Evolutionary conservation across 2,888 invertebrate species (phyloP).

Genomic region (Merodon equestris): DNA sequence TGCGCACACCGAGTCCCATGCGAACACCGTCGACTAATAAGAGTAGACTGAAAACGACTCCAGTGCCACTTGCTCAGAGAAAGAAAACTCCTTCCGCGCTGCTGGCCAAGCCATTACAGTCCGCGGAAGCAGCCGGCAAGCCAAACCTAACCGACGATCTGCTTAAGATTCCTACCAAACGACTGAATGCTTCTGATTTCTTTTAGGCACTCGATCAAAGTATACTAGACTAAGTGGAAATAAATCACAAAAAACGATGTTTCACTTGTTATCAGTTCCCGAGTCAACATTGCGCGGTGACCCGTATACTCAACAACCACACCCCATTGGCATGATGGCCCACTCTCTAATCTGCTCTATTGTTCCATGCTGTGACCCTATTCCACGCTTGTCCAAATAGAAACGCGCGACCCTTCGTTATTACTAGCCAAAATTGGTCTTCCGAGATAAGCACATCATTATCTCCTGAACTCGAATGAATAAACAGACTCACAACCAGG

Average conservation of each 20-base stretch:
- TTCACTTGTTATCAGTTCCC: neutral
- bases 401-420: neutral
- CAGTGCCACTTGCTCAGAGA: constrained; percentile 79
- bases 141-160: constrained; percentile 88
- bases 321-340: neutral
- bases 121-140: constrained; percentile 70
- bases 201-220: constrained; percentile 79
- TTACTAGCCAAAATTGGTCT: neutral
- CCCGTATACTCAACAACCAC: neutral
- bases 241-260: neutral
- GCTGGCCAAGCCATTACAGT: constrained; percentile 40
- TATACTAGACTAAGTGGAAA: constrained; percentile 1
- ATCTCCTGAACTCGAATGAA: too few relatives aligned
- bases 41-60: constrained; percentile 66
- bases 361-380: too few relatives aligned
- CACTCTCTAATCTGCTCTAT: neutral
- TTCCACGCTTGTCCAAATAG: neutral
- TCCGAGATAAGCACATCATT: too few relatives aligned
- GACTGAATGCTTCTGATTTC: constrained; percentile 90
- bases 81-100: constrained; percentile 69
- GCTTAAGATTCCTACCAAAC: constrained; percentile 88
- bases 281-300: neutral
- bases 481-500: neutral
- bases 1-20: constrained; percentile 80
- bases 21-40: constrained; percentile 70